A percentile compares a stretch with the other conserved stretches of the same genome.
These are phyloP conservation scores for Tenualosa ilisha DNA, from an alignment of 2,797 vertebrate species.

Conservation along the genomic window DNA sequence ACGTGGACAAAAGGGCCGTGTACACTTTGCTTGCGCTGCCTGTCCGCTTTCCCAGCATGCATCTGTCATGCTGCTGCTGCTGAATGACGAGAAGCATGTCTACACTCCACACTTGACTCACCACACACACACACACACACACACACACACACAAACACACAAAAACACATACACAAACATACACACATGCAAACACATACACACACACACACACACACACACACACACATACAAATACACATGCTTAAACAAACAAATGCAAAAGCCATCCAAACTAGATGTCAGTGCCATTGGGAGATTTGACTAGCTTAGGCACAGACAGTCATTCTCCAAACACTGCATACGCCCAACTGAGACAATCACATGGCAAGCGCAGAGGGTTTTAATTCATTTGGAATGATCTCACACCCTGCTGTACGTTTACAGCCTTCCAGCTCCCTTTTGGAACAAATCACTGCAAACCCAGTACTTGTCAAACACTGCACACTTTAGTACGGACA, in stretches of 20 bases:
- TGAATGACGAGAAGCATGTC: slow-evolving; percentile 67
- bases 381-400: slow-evolving; percentile 3
- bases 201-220: background rate
- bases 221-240: background rate
- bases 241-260: slow-evolving; percentile 52
- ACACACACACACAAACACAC: background rate
- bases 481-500: background rate
- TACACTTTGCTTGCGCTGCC: slow-evolving; percentile 48
- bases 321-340: slow-evolving; percentile 2
- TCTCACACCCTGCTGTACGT: background rate
- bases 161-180: background rate
- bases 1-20: slow-evolving; percentile 46
- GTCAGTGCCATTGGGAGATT: background rate
- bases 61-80: slow-evolving; percentile 52
- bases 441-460: background rate
- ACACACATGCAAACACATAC: slow-evolving; percentile 26
- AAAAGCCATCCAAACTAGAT: slow-evolving; percentile 27
- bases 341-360: background rate
- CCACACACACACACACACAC: background rate
- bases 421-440: background rate
- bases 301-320: background rate
- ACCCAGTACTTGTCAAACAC: background rate
- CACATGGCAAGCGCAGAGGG: background rate
- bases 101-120: slow-evolving; percentile 68
- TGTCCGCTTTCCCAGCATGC: slow-evolving; percentile 49